A percentile compares a stretch with the other conserved stretches of the same genome.
Evolutionary conservation across 1,140 invertebrate species (phyloP).

Genomic region (Temnothorax longispinosus): DNA sequence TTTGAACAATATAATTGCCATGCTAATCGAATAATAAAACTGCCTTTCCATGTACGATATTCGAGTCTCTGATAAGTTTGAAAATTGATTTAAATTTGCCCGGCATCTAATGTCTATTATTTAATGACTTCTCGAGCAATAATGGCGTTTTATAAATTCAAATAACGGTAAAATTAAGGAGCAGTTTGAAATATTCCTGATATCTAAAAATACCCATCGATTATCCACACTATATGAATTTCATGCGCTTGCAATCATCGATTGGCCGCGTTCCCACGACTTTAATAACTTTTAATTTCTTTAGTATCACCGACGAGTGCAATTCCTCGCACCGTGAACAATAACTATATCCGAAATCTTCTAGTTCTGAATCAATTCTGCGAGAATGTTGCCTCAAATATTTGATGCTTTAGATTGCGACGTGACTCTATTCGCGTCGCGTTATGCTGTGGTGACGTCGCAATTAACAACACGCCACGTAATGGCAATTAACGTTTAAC

Average conservation of each 20-base stretch:
- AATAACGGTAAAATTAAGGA: not conserved
- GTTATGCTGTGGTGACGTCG: conserved; percentile 32
- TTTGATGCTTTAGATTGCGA: conserved; percentile 36
- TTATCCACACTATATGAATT: not conserved
- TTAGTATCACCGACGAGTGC: conserved; percentile 7
- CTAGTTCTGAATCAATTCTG: not conserved
- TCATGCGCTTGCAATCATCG: conserved; percentile 7
- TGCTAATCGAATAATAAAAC: conserved; percentile 25
- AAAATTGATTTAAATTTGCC: conserved; percentile 14
- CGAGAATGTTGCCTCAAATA: not conserved
- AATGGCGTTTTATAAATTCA: not conserved
- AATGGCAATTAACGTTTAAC: conserved; percentile 47
- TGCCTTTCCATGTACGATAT: not conserved
- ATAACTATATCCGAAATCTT: conserved; percentile 20
- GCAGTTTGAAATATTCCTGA: not conserved
- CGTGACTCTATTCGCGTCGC: conserved; percentile 38
- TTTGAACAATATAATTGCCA: not conserved
- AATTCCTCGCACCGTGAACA: conserved; percentile 14
- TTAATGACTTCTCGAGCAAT: not conserved
- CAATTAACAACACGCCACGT: conserved; percentile 43
- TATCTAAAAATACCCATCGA: conserved; percentile 15
- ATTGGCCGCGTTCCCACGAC: conserved; percentile 34
- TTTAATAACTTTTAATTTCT: conserved; percentile 56
- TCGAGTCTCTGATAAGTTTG: conserved; percentile 18
- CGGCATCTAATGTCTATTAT: not conserved